Evolutionary conservation across 2,888 invertebrate genomes (phyloP), one percentile per base, ranked within the genome.

Genomic region (Perizoma flavofasciatum): DNA sequence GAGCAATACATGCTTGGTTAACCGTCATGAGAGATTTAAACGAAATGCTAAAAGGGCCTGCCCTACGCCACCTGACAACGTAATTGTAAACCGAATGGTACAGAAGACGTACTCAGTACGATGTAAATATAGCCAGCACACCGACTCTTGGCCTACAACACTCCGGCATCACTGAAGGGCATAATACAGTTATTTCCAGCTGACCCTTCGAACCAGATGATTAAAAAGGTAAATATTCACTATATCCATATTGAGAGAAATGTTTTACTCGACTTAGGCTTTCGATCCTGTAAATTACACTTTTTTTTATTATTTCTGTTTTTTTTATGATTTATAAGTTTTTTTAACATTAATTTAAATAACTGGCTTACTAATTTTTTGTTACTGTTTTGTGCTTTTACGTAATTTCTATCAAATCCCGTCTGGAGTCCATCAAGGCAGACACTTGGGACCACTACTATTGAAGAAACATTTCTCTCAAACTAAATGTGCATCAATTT

Each of bases 111-210:
- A 67, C 65, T 52, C 52, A 54, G 65, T 72, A 68, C 71, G 68
- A 74, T 65, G 77, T 76, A 71, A 72, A 70, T 76, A 74, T 79
- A 82, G 87, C 85, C 88, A 89, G 86, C 89, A 88, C 89, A 86
- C 87, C 87, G 73, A 85, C 86, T 88, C 89, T 89, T 88, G 88
- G 88, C 90, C 89, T 84, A 77, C 83, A 82, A 89, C 89, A 91
- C 89, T 89, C 91, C 89, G 90, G 89, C 75, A 81, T 83, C 79
- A 86, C 89, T 88, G 88, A 89, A 74, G 91, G 90, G 91, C 91
- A 90, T 89, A 86, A 88, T 90, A 89, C 90, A 89, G 89, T 91
- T 90, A 84, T 89, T 89, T 89, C 88, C 89, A 89, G 87, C 82
- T 73, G 79, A 74, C 73, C 71, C 72, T 66, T 57, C 61, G 58